These are phyloP conservation scores for Phrixothrix hirtus DNA, from an alignment of 2,888 invertebrate genomes.

Conservation along the genomic window DNA sequence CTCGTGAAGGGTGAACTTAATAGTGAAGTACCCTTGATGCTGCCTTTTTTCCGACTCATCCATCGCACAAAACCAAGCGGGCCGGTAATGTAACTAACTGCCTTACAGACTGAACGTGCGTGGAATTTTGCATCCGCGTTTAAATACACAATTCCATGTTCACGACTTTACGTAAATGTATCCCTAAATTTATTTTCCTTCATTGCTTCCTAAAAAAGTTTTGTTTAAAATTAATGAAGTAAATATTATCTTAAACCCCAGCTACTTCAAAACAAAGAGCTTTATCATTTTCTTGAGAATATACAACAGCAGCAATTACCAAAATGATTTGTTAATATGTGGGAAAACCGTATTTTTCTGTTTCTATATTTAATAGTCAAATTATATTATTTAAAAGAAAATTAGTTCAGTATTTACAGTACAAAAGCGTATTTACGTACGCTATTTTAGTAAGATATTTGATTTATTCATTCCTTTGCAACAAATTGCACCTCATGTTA, in stretches of 20 bases:
- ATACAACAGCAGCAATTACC: constrained; percentile 14
- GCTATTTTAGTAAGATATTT: too few relatives aligned
- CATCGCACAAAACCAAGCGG: constrained; percentile 25
- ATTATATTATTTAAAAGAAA: too few relatives aligned
- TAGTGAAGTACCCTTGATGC: constrained; percentile 27
- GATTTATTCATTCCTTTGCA: too few relatives aligned
- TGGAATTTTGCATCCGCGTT: constrained; percentile 28
- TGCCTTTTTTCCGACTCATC: constrained; percentile 27
- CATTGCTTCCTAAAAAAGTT: constrained; percentile 6
- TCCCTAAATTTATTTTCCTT: constrained; percentile 6
- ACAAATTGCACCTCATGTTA: too few relatives aligned
- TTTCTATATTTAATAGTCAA: neutral
- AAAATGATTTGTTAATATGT: constrained; percentile 16
- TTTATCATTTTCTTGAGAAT: constrained; percentile 11
- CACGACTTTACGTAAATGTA: constrained; percentile 1
- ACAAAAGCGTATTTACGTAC: too few relatives aligned
- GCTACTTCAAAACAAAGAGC: constrained; percentile 13
- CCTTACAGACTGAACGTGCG: constrained; percentile 36
- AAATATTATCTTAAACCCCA: constrained; percentile 13
- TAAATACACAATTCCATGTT: constrained; percentile 28
- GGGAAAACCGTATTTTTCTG: constrained; percentile 8
- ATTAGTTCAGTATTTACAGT: too few relatives aligned
- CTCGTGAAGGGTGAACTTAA: constrained; percentile 31
- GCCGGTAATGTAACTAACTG: constrained; percentile 36
- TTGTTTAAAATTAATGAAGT: constrained; percentile 13